Percentiles rank a stretch among this genome's conserved stretches.
Evolutionary conservation across 1,140 invertebrate genomes (phyloP).

Genomic region (Zaprionus kolodkinae): DNA sequence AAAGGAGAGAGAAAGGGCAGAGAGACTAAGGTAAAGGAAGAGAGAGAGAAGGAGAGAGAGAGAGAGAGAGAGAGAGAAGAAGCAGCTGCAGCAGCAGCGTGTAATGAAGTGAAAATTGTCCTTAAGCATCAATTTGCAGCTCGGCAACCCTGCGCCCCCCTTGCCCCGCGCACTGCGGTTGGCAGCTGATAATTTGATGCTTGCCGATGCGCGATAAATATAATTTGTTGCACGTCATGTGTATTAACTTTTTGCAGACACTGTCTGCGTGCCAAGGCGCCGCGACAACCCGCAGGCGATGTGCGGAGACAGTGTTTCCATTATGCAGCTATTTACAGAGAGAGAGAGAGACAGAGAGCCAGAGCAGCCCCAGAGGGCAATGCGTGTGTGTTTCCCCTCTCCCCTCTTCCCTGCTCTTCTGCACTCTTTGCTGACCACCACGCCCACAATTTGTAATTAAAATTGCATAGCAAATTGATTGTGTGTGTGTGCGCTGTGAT

Average conservation of each 20-base stretch:
- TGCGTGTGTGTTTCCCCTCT: slow-evolving; percentile 19
- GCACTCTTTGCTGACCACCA: slow-evolving; percentile 48
- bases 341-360: background rate
- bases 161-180: slow-evolving; percentile 37
- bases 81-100: slow-evolving; percentile 42
- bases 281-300: slow-evolving; percentile 10
- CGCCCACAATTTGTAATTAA: slow-evolving; percentile 79
- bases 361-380: slow-evolving; percentile 14
- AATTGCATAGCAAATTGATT: slow-evolving; percentile 80
- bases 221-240: slow-evolving; percentile 83
- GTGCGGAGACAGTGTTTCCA: slow-evolving; percentile 44
- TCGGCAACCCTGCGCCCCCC: slow-evolving; percentile 12
- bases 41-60: background rate
- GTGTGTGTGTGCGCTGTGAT: slow-evolving; percentile 40
- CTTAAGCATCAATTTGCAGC: slow-evolving; percentile 83
- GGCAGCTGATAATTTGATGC: slow-evolving; percentile 75
- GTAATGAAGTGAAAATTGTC: slow-evolving; percentile 84
- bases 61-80: background rate
- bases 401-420: background rate
- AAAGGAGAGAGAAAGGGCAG: background rate
- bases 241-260: slow-evolving; percentile 80
- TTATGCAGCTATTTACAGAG: slow-evolving; percentile 69
- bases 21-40: background rate
- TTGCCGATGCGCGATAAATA: slow-evolving; percentile 84
- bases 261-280: slow-evolving; percentile 41